A percentile compares a stretch with the other conserved stretches of the same genome.
Evolutionary conservation across 1,140 invertebrate species (phyloP).

Genomic region (Saccostrea echinata): DNA sequence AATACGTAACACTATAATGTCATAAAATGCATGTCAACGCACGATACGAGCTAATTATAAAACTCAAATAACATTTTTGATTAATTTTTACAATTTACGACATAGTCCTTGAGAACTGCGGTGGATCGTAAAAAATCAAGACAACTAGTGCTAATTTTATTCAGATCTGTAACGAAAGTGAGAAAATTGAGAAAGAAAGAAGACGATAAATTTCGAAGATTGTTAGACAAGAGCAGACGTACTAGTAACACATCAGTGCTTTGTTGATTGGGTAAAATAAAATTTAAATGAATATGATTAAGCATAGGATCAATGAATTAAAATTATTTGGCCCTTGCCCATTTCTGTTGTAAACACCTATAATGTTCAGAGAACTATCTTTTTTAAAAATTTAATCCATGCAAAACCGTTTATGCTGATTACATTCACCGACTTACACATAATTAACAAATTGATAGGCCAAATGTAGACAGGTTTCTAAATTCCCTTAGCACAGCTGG

Average conservation of each 20-base stretch:
- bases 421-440: slow-evolving; percentile 2
- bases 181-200: not conserved
- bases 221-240: not conserved
- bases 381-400: not conserved
- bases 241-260: not conserved
- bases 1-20: not conserved
- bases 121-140: slow-evolving; percentile 10
- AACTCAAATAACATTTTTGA: not conserved
- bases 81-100: slow-evolving; percentile 27
- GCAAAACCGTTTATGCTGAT: not conserved
- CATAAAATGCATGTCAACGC: slow-evolving; percentile 10
- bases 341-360: not conserved
- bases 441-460: slow-evolving; percentile 29
- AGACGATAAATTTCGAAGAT: not conserved
- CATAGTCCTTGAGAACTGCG: slow-evolving; percentile 30
- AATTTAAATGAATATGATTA: no score
- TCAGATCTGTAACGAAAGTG: not conserved
- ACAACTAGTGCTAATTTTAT: slow-evolving; percentile 32
- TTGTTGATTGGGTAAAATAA: not conserved
- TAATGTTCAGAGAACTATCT: not conserved
- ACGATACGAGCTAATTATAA: slow-evolving; percentile 15
- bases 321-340: not conserved
- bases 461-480: not conserved
- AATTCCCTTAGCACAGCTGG: slow-evolving; percentile 25
- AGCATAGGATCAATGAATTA: no score